Base-by-base conservation (phyloP, 2,113 vertebrate species). In the Mungos mungo region DNA sequence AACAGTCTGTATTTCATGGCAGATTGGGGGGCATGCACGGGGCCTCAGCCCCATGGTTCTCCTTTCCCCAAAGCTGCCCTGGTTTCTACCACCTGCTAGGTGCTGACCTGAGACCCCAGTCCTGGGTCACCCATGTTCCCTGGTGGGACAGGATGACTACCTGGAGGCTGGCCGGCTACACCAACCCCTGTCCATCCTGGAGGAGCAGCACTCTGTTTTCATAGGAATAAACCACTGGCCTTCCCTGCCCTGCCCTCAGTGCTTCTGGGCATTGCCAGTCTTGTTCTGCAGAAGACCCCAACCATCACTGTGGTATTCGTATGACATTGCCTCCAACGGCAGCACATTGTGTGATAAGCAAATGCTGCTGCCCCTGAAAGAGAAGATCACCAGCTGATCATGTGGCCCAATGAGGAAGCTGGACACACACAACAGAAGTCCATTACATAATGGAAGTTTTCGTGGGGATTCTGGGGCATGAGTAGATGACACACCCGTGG, bases 121-220 rank as follows among this genome's bases (percentile, higher is more conserved):
- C 19, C 25, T 13, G 8, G 1, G 6, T 47, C 52, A 18, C 52
- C 19, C 0, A 0, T 9, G 33, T 47, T 31, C 68, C 68, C 4
- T 2, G 0, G 5, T 0, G 27, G 85, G 11, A 41, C 23, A 6
- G 25, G 12, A 23, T 27, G 38, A 27, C 1, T 5, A 27, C 38
- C 12, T 2, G 71, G 68, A 25, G 72, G 23, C 38, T 7, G 12
- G 71, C 38, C 45, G 1, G 38, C 25, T 16, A 76, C 41, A 76
- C 41, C 38, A 27, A 35, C 5, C 47, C 74, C 31, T 1, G 2
- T 50, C 25, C 2, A 27, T 71, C 23, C 7, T 1, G 0, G 33
- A 54, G 66, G 25, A 4, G 2, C n/a, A 54, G 63, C 13, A 2
- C 41, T 50, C 41, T 50, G 63, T 86, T 18, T 33, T 68, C 13